A percentile compares a stretch with the other conserved stretches of the same genome.
phyloP scores from a whole-genome alignment of 2,888 invertebrate genomes.

The Alcis repandata region DNA sequence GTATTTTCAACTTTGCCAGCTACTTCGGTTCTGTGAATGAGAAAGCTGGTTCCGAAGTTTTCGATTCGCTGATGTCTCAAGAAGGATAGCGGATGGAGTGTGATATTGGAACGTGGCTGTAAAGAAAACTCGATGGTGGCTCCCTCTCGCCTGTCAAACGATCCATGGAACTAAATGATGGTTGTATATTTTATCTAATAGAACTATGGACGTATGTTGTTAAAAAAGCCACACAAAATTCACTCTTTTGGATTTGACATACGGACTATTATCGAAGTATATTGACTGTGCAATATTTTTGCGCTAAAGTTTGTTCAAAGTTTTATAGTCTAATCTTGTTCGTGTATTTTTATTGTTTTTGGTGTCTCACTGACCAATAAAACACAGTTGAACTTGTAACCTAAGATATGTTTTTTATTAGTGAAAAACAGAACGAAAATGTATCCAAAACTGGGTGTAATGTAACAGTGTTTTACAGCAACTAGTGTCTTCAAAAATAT shows the following conservation, averaged over 20 bases:
- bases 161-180: too few species aligned
- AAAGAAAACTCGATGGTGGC: slow-evolving; percentile 31
- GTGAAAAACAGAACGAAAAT: not conserved
- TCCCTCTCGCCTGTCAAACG: too few species aligned
- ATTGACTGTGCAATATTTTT: slow-evolving; percentile 2
- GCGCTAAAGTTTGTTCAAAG: not conserved
- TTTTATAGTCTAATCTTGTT: slow-evolving; percentile 6
- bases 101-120: slow-evolving; percentile 76
- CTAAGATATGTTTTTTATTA: not conserved
- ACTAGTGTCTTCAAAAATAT: too few species aligned
- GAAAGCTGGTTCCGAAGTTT: slow-evolving; percentile 88
- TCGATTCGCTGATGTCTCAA: slow-evolving; percentile 76
- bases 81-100: slow-evolving; percentile 75
- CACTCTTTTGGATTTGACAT: not conserved
- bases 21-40: slow-evolving; percentile 87
- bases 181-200: not conserved
- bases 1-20: slow-evolving; percentile 88
- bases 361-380: not conserved
- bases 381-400: slow-evolving; percentile 3
- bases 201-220: not conserved
- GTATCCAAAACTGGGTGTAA: too few species aligned
- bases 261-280: not conserved
- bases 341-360: slow-evolving; percentile 17
- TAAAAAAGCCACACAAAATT: not conserved
- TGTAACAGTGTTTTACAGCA: too few species aligned